Evolutionary conservation across 2,888 invertebrate genomes (phyloP).

Genomic region (Salpingus planirostris): DNA sequence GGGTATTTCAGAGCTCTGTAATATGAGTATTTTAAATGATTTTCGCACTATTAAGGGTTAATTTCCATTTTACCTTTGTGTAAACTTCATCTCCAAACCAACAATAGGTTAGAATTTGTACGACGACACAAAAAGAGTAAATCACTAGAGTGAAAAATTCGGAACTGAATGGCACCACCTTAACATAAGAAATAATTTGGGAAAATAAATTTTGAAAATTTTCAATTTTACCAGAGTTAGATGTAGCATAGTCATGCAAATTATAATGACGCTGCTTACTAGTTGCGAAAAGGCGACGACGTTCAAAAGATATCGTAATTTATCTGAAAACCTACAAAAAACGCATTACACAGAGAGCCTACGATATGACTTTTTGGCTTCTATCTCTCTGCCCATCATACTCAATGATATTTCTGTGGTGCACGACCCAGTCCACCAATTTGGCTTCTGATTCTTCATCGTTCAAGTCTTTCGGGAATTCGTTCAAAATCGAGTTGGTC

Average conservation of each 20-base stretch:
- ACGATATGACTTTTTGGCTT: too few relatives aligned
- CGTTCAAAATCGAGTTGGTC: background rate
- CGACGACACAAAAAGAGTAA: slow-evolving; percentile 1
- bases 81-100: slow-evolving; percentile 1
- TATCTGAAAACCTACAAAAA: slow-evolving; percentile 1
- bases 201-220: background rate
- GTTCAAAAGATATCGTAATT: background rate
- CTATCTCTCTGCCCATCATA: too few relatives aligned
- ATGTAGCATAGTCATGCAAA: slow-evolving; percentile 1
- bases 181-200: background rate
- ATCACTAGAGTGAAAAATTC: slow-evolving; percentile 1
- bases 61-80: slow-evolving; percentile 1
- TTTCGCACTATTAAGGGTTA: too few relatives aligned
- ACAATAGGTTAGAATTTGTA: slow-evolving; percentile 2
- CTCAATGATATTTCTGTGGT: too few relatives aligned
- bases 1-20: slow-evolving; percentile 2
- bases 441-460: too few relatives aligned
- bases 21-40: too few relatives aligned
- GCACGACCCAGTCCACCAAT: too few relatives aligned
- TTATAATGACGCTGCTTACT: slow-evolving; percentile 1
- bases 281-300: background rate
- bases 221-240: background rate
- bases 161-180: background rate
- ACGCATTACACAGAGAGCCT: too few relatives aligned
- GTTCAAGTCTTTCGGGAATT: background rate